Conservation (phyloP, 2,797 vertebrate genomes). For the Pangasius sanitwongsei region DNA sequence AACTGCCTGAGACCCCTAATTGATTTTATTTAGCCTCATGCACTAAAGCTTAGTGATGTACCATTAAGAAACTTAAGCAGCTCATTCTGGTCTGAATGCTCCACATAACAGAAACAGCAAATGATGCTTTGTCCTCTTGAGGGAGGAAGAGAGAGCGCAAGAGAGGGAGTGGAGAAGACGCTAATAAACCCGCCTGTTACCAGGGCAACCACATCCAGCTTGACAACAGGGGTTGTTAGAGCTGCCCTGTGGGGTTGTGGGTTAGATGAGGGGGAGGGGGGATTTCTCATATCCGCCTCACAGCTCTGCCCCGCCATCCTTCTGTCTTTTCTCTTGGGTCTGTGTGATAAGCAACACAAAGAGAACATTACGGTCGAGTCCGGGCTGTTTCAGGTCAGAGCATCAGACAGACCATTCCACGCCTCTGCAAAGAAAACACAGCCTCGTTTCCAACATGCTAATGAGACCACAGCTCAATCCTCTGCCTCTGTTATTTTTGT, state of each 20-base stretch:
- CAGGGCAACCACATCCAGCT: conserved; percentile 61
- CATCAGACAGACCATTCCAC: conserved; percentile 4
- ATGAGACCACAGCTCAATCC: conserved; percentile 7
- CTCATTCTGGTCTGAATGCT: conserved; percentile 13
- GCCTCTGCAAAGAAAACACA: conserved; percentile 6
- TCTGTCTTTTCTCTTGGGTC: conserved; percentile 18
- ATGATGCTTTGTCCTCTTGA: conserved; percentile 43
- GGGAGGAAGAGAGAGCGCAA: conserved; percentile 9
- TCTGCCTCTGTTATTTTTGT: neutral
- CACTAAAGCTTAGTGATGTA: conserved; percentile 16
- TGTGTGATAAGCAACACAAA: conserved; percentile 42
- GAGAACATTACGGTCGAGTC: conserved; percentile 16
- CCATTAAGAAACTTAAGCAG: conserved; percentile 26
- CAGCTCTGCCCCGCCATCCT: neutral
- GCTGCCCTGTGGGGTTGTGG: conserved; percentile 45
- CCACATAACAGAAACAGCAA: conserved; percentile 39
- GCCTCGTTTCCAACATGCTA: neutral
- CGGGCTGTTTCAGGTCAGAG: conserved; percentile 25
- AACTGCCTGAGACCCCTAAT: conserved; percentile 27
- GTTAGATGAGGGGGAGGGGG: neutral
- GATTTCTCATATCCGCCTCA: conserved; percentile 25
- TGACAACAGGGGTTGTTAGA: conserved; percentile 54
- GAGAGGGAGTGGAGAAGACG: conserved; percentile 25
- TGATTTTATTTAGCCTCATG: conserved; percentile 26
- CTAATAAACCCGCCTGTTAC: conserved; percentile 62